Base-by-base conservation (phyloP, 2,888 invertebrate species). In the Drosophila greeni region DNA sequence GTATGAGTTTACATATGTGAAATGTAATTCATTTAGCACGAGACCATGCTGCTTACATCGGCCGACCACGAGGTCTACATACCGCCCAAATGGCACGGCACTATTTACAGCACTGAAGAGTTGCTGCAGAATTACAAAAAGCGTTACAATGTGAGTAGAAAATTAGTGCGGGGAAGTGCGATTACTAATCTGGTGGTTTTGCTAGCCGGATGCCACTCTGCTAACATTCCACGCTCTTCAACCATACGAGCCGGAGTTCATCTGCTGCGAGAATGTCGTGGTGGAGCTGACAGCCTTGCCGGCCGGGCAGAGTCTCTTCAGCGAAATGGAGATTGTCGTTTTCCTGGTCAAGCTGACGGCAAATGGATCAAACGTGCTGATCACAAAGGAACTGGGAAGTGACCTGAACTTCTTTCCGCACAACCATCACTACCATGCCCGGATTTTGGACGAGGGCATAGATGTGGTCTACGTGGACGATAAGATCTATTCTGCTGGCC, bases 351-450 rank as follows among this genome's bases (percentile, higher is more conserved):
- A 81, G 29, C 57, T 62, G 7, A 59, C 67, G 1, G 54, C 68
- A 4, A 29, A 1, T 5, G 48, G 34, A 3, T 18, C 39, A 2
- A 78, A 78, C 43, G 66, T 43, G 2, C 40, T 78, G 37, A 64
- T 81, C 49, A 81, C 70, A 29, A 81, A 78, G 33, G 76, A 78
- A 26, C 16, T 78, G 60, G 78, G 77, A 49, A 66, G 51, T n/a
- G 73, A 78, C 24, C 33, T 78, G 18, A 74, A 70, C 23, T 72
- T 81, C 64, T 81, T 78, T 16, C 81, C 81, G 0, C 61, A 20
- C 24, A 66, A 72, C 18, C 78, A 81, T 51, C 78, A 68, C 23
- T 81, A 81, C 43, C 77, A 78, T 7, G 18, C 55, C 6, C 64
- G 70, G 58, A 66, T 78, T 47, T 16, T 81, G 62, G 53, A 60